Base-by-base conservation (phyloP, 1,140 invertebrate species). In the Zaprionus ghesquierei region DNA sequence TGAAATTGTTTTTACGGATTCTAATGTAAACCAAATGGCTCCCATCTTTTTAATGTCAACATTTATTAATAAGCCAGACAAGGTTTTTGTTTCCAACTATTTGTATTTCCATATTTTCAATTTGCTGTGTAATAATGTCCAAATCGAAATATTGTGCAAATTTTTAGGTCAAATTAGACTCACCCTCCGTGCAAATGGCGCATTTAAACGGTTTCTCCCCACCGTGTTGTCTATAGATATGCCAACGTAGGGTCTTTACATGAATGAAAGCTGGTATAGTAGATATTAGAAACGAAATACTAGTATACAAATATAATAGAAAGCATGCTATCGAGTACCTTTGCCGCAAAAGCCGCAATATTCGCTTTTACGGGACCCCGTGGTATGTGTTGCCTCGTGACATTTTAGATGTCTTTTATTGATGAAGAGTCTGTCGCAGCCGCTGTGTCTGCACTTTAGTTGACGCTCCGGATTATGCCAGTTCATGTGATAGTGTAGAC, bases 181-280 rank as follows among this genome's bases (percentile, higher is more conserved):
- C 69, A 91, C 90, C 90, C 68, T 91, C 86, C 8, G 90, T 79
- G 63, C 90, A 91, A 27, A 84, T 77, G 15, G 74, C 75, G 50
- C 90, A 91, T 58, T 91, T 91, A 18, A 74, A 91, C 9, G 90
- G 90, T 56, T 91, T 91, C 59, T 91, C 90, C 2, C 90, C 90
- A 27, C 90, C 90, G 55, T 91, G 90, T 41, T 91, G 79, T 29
- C 80, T 55, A 66, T 85, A 91, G 25, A 91, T 90, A 55, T 91
- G 90, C 90, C 90, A 91, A 5, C 90, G 82, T 22, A 91, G 69
- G 5, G 85, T 91, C 51, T 91, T 91, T 5, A 91, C 75, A 38
- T 91, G 90, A 25, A 89, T 89, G 23, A 91, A 91, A 27, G 90
- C 90, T 91, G 18, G 51, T 15, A 29, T 2, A 15, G n/a, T 23